Evolutionary conservation across 1,140 invertebrate species (phyloP), one percentile per base, ranked within the genome.

Genomic region (Drosophila fuyamai): DNA sequence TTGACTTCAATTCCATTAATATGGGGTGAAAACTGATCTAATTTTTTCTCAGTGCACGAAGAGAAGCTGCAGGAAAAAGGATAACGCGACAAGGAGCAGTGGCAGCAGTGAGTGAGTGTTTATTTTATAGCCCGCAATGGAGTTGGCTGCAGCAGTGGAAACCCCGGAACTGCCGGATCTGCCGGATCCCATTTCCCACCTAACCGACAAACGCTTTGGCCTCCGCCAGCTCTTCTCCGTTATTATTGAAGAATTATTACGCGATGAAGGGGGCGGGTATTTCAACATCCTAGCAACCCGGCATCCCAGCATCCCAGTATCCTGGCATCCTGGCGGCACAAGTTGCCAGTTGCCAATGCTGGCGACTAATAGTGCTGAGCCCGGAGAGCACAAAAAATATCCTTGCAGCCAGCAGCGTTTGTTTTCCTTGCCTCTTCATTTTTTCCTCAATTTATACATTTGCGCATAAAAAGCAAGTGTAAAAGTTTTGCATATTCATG

Each of bases 401-500:
- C 44, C 78, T 72, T 72, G 80, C 54, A 6, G 54, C 51, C 51
- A 58, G 63, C 61, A 10, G 50, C 70, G 48, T 65, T 80, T 81
- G 58, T 76, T 67, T 59, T 54, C 32, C 51, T 53, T 27, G 41
- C 58, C 57, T 54, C 50, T 50, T 56, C 51, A 43, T 44, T 54
- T 68, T 63, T 75, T 14, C 44, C 56, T 77, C 62, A 63, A 72
- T 77, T 84, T 78, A 79, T 88, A 83, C 74, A 60, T 76, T 48
- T 61, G 56, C 58, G 54, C 46, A 77, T 71, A 89, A 77, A 88
- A 79, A 83, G 57, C 55, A 78, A 88, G 84, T 88, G 80, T 76
- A 88, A 89, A 88, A 88, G 80, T 88, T 88, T 88, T 88, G 83
- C 83, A 88, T 88, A 88, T 88, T 88, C 83, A 88, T 88, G 83